Conservation (phyloP, 2,113 vertebrate species). For the Tragelaphus strepsiceros region DNA sequence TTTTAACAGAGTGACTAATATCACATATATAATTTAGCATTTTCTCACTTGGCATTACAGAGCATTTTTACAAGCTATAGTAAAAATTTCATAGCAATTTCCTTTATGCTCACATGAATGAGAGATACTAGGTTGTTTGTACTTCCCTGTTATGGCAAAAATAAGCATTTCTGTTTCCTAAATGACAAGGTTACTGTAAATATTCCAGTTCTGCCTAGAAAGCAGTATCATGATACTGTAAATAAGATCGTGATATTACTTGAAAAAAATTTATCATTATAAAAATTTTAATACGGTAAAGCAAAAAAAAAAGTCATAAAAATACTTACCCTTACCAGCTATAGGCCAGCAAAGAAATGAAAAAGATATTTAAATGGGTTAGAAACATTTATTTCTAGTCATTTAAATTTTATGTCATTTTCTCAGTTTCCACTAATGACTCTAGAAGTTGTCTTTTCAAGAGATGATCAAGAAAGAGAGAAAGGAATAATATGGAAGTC, state of each 20-base stretch:
- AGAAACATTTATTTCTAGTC: background rate
- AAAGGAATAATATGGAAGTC: background rate
- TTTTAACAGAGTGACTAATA: background rate
- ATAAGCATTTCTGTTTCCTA: background rate
- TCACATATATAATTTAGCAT: background rate
- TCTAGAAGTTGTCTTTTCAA: background rate
- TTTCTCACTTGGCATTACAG: background rate
- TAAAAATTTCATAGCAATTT: background rate
- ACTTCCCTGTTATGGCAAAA: background rate
- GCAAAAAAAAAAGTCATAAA: background rate
- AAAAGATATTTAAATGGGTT: constrained; percentile 22
- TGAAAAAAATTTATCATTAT: background rate
- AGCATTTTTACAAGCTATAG: background rate
- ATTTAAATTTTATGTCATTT: background rate
- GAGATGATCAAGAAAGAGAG: background rate
- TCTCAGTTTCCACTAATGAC: background rate
- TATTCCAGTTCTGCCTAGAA: background rate
- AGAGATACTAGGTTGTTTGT: background rate
- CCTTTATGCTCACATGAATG: background rate
- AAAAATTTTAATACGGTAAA: background rate
- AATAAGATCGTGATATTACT: background rate
- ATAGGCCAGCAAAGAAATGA: constrained; percentile 53
- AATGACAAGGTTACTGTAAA: background rate
- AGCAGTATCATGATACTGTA: background rate
- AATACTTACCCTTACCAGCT: constrained; percentile 63